Percentiles rank a stretch among this genome's conserved stretches.
These are phyloP conservation scores for Chamaea fasciata DNA, from an alignment of 2,113 vertebrate genomes.

Conservation along the genomic window DNA sequence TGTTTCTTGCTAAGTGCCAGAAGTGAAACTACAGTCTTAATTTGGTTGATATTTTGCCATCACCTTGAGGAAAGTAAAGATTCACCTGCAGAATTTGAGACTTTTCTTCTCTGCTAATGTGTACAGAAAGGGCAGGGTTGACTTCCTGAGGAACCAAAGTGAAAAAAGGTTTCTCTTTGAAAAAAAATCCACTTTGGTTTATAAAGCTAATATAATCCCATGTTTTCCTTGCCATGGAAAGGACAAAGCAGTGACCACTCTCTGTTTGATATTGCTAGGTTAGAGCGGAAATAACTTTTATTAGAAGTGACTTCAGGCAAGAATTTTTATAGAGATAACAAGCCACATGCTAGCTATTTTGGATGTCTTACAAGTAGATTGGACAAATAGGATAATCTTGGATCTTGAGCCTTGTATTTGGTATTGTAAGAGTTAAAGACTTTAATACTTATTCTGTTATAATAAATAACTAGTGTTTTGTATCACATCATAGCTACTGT, in stretches of 20 bases:
- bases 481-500: not conserved
- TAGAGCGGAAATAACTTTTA: not conserved
- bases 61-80: not conserved
- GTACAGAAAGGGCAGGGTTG: not conserved
- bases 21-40: not conserved
- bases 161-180: not conserved
- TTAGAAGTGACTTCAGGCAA: not conserved
- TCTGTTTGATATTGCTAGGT: not conserved
- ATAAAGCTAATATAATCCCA: not conserved
- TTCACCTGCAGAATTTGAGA: not conserved
- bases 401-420: not conserved
- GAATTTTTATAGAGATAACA: not conserved
- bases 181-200: not conserved
- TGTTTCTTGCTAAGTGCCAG: not conserved
- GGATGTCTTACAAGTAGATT: not conserved
- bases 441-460: not conserved
- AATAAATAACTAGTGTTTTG: not conserved
- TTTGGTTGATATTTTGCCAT: not conserved
- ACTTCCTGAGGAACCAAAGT: not conserved
- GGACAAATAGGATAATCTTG: not conserved
- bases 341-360: not conserved
- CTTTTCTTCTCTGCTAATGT: not conserved
- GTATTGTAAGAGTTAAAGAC: not conserved
- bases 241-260: not conserved
- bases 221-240: not conserved